Base-by-base conservation (phyloP, 2,113 vertebrate species). In the Aythya baeri region DNA sequence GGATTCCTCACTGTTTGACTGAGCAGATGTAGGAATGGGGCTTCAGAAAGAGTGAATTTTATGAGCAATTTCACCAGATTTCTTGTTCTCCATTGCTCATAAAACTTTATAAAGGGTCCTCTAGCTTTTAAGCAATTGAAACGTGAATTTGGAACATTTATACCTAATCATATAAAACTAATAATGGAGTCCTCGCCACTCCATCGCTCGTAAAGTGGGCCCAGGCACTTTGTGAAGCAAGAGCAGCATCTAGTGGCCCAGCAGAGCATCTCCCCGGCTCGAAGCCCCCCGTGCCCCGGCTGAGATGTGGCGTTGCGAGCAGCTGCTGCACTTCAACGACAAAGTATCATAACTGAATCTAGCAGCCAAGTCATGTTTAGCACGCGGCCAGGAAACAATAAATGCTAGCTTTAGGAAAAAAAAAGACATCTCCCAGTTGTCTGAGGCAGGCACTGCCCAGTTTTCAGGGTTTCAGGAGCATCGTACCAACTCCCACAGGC, bases 401-500 rank as follows among this genome's bases (percentile, higher is more conserved):
- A 71, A 72, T 7, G 27, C 17, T 88, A 52, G 36, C 46, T 77
- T 43, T 8, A 9, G 26, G 23, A 25, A 78, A 83, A 78, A 83
- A 96, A 36, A 14, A 23, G 11, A 12, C 20, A 49, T 6, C 61
- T 72, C n/a, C 62, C 55, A 58, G 10, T 63, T 49, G 25, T 6
- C 5, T 7, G 44, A 88, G 25, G 31, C 31, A 83, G 52, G 44
- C 27, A 16, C 13, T 65, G 61, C 26, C 61, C 61, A 83, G 52
- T 84, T 43, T 36, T 21, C 41, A 50, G 57, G 1, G 1, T 15
- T 25, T 62, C 29, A 13, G 22, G 32, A 78, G 20, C 54, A 76
- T 88, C 98, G 97, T 98, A 99, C 99, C 99, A 18, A 99, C 98
- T 94, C 99, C 99, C 94, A 99, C 98, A 0, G 99, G 99, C 36